Conservation (phyloP, 2,797 vertebrate species). For the Lepus townsendii region DNA sequence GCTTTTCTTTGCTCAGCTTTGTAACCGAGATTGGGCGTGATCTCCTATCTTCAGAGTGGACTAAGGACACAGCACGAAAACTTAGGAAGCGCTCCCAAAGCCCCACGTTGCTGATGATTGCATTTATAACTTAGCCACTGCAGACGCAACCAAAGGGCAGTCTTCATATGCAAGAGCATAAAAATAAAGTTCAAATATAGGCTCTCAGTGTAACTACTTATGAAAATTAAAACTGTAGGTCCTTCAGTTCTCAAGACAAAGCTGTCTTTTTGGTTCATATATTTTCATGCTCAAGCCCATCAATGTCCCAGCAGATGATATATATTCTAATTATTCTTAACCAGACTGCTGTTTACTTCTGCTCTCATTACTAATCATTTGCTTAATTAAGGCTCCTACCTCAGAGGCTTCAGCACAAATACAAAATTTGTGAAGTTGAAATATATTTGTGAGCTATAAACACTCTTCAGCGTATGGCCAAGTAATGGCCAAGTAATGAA, state of each 20-base stretch:
- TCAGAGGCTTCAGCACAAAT: constrained; percentile 54
- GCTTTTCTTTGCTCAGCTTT: background rate
- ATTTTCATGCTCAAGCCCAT: constrained; percentile 58
- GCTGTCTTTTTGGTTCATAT: constrained; percentile 47
- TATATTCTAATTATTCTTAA: constrained; percentile 50
- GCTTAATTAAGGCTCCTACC: constrained; percentile 59
- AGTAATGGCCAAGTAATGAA: constrained; percentile 33
- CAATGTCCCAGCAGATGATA: background rate
- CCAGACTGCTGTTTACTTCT: constrained; percentile 54
- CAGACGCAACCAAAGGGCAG: background rate
- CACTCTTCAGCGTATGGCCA: constrained; percentile 30
- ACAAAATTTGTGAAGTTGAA: constrained; percentile 63
- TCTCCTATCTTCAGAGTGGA: background rate
- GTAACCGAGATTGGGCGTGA: background rate
- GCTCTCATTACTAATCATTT: constrained; percentile 54
- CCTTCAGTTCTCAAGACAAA: constrained; percentile 25
- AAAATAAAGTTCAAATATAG: constrained; percentile 40
- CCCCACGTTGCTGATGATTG: background rate
- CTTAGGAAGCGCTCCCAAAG: background rate
- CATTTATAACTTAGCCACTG: background rate
- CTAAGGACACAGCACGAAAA: background rate
- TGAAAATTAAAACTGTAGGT: background rate
- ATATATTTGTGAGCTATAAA: constrained; percentile 8
- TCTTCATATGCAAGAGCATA: constrained; percentile 2
- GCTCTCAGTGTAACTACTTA: background rate